Percentiles rank a stretch among this genome's conserved stretches.
Conservation (phyloP, 1,140 invertebrate species). For the Centruroides vittatus region DNA sequence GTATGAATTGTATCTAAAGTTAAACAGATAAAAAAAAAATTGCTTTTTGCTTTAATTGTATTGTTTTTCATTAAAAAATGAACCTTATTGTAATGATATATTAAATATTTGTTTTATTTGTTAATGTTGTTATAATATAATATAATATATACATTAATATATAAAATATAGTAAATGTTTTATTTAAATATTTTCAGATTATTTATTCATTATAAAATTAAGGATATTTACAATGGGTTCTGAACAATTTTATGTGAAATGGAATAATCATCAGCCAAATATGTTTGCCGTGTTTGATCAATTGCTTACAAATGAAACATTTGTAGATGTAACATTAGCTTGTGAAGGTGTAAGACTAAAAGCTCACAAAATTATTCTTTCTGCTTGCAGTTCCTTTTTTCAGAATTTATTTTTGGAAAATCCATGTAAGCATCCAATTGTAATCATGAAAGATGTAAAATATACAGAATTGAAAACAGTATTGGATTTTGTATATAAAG, state of each 20-base stretch:
- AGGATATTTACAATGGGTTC: not conserved
- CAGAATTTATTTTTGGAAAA: constrained; percentile 61
- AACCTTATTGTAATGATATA: too few relatives aligned
- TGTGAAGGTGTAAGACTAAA: constrained; percentile 57
- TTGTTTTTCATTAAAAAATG: too few relatives aligned
- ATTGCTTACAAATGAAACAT: constrained; percentile 67
- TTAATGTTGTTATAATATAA: too few relatives aligned
- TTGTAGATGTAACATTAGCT: constrained; percentile 60
- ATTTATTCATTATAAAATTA: too few relatives aligned
- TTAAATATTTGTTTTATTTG: too few relatives aligned
- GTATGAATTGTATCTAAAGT: too few relatives aligned
- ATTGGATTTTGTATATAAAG: constrained; percentile 81
- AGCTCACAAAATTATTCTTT: constrained; percentile 75
- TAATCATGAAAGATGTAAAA: constrained; percentile 68
- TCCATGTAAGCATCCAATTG: constrained; percentile 63
- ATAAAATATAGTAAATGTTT: too few relatives aligned
- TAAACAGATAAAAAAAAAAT: too few relatives aligned
- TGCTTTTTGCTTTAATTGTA: too few relatives aligned
- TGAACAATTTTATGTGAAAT: constrained; percentile 78
- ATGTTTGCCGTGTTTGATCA: constrained; percentile 83
- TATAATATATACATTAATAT: too few relatives aligned
- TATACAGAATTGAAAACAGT: constrained; percentile 69
- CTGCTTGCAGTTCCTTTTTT: constrained; percentile 77
- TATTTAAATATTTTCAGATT: too few relatives aligned
- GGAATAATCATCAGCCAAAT: constrained; percentile 88